Conservation (phyloP, 2,888 invertebrate genomes). For the Neoitamus cyanurus region DNA sequence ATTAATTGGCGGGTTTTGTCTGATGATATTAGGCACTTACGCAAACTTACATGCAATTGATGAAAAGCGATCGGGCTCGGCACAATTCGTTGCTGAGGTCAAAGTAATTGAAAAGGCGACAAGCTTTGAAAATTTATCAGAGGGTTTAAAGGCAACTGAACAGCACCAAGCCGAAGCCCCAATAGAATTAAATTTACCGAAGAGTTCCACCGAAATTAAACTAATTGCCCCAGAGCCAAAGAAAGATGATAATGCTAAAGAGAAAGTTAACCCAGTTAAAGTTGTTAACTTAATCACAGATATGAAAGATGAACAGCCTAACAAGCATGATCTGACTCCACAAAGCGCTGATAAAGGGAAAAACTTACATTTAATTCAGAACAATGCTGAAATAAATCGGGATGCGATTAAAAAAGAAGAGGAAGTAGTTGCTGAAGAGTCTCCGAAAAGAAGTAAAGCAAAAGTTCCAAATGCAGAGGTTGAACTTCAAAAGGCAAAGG, state of each 20-base stretch:
- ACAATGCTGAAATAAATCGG: slow-evolving; percentile 60
- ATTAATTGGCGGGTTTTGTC: slow-evolving; percentile 82
- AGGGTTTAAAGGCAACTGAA: not conserved
- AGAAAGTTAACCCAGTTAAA: not conserved
- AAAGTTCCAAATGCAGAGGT: slow-evolving; percentile 58
- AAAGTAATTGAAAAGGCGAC: slow-evolving; percentile 63
- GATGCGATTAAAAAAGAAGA: slow-evolving; percentile 68
- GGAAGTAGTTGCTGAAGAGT: slow-evolving; percentile 62
- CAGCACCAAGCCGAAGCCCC: slow-evolving; percentile 14
- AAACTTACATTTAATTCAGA: slow-evolving; percentile 42
- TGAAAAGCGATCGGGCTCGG: slow-evolving; percentile 66
- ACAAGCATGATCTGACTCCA: slow-evolving; percentile 33
- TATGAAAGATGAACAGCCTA: not conserved
- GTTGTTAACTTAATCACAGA: not conserved
- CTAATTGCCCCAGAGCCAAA: not conserved
- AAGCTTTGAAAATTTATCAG: not conserved
- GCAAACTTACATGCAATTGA: slow-evolving; percentile 85
- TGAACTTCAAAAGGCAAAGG: slow-evolving; percentile 61
- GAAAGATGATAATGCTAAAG: not conserved
- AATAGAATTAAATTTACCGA: slow-evolving; percentile 22
- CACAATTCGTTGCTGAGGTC: slow-evolving; percentile 66
- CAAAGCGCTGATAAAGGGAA: slow-evolving; percentile 12
- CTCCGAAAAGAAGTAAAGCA: slow-evolving; percentile 54
- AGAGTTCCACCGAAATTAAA: not conserved
- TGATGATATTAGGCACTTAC: slow-evolving; percentile 91